These are phyloP conservation scores for Epinephelus awoara DNA, from an alignment of 2,797 vertebrate genomes.

Conservation along the genomic window DNA sequence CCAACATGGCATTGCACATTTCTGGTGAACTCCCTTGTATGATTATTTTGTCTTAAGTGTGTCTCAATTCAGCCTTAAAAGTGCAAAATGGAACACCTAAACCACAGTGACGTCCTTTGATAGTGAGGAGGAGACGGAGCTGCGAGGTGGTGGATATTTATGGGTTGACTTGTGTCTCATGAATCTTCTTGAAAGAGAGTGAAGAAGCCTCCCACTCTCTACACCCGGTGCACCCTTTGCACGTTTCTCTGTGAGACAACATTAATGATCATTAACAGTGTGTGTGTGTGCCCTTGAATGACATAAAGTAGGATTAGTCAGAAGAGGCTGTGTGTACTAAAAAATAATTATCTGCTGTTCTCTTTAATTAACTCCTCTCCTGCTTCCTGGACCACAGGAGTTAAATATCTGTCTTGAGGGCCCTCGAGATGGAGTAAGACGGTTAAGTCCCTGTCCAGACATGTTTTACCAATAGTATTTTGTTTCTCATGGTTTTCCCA, in stretches of 20 bases:
- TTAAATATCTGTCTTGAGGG: background rate
- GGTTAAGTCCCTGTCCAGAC: too few relatives aligned
- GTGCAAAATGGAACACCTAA: conserved; percentile 44
- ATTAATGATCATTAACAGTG: conserved; percentile 7
- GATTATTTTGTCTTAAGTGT: conserved; percentile 30
- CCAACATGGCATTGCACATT: conserved; percentile 47
- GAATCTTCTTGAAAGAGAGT: conserved; percentile 50
- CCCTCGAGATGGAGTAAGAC: background rate
- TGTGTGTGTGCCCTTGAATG: conserved; percentile 21
- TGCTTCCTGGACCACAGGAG: background rate
- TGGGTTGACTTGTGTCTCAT: conserved; percentile 41
- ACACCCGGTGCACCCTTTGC: conserved; percentile 19
- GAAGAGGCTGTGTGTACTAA: conserved; percentile 1
- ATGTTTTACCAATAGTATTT: too few relatives aligned
- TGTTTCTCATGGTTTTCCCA: too few relatives aligned
- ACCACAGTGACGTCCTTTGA: conserved; percentile 48
- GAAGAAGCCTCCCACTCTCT: conserved; percentile 52
- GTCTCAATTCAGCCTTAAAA: conserved; percentile 37
- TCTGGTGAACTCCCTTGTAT: conserved; percentile 58
- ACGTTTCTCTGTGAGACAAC: conserved; percentile 7
- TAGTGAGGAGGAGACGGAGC: conserved; percentile 11
- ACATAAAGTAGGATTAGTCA: background rate
- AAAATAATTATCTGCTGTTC: conserved; percentile 1
- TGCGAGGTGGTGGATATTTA: conserved; percentile 46
- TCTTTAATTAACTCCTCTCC: background rate